These are phyloP conservation scores for Hirtodrosophila duncani DNA, from an alignment of 2,888 invertebrate species.

Conservation along the genomic window DNA sequence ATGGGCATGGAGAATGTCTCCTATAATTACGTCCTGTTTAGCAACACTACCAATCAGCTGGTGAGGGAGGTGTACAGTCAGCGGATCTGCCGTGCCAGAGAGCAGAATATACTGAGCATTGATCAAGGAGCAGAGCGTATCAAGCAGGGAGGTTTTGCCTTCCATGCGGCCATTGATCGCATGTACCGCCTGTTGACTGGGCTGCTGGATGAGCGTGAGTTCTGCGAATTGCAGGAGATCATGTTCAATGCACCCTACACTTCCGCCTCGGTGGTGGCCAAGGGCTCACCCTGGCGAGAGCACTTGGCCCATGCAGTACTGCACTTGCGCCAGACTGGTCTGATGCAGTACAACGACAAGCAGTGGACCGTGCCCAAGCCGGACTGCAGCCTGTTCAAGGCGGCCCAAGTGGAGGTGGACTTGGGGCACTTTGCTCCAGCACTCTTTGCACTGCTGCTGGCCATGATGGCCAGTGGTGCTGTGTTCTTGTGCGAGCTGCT, in stretches of 20 bases:
- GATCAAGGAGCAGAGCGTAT: slow-evolving; percentile 62
- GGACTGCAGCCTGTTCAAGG: slow-evolving; percentile 62
- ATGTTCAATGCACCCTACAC: slow-evolving; percentile 55
- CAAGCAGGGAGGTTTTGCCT: slow-evolving; percentile 70
- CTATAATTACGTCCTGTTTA: slow-evolving; percentile 70
- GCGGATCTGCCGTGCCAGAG: slow-evolving; percentile 59
- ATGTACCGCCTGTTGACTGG: slow-evolving; percentile 60
- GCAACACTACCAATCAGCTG: slow-evolving; percentile 54
- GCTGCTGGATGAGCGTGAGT: slow-evolving; percentile 53
- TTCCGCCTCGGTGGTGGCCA: slow-evolving; percentile 35
- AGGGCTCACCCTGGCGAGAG: slow-evolving; percentile 67
- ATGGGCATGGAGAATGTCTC: slow-evolving; percentile 75
- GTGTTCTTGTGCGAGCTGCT: slow-evolving; percentile 56
- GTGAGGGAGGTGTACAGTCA: slow-evolving; percentile 58
- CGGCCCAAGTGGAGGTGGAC: slow-evolving; percentile 69
- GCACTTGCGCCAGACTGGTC: slow-evolving; percentile 55
- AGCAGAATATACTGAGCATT: slow-evolving; percentile 60
- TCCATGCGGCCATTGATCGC: slow-evolving; percentile 68
- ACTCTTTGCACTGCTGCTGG: slow-evolving; percentile 55
- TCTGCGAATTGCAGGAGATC: slow-evolving; percentile 75
- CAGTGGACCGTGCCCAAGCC: slow-evolving; percentile 62
- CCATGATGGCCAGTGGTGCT: slow-evolving; percentile 53
- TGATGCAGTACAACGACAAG: slow-evolving; percentile 63
- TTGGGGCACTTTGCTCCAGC: slow-evolving; percentile 74
- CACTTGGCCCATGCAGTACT: slow-evolving; percentile 61